These are phyloP conservation scores for Chaetops frenatus DNA, from an alignment of 2,113 vertebrate genomes.

Conservation along the genomic window DNA sequence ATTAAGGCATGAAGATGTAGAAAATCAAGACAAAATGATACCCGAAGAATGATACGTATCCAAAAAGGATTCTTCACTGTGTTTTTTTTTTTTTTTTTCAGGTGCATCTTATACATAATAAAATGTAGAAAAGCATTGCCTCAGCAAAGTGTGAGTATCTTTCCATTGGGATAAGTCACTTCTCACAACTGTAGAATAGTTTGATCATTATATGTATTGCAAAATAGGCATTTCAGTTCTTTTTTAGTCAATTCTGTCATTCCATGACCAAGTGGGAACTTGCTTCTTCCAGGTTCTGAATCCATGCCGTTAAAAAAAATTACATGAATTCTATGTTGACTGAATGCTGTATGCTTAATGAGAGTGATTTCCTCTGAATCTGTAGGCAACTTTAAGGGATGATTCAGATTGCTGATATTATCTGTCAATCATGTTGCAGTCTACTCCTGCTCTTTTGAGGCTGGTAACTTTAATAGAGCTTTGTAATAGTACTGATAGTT, in stretches of 20 bases:
- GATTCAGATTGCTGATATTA: background rate
- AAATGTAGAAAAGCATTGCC: background rate
- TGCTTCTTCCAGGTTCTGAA: background rate
- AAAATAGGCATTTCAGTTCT: background rate
- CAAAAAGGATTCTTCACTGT: background rate
- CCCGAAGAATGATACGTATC: fast-evolving
- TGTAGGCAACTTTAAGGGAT: background rate
- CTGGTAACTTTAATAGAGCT: background rate
- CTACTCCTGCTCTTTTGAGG: background rate
- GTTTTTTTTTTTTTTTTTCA: background rate
- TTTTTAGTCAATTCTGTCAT: background rate
- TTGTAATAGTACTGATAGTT: background rate
- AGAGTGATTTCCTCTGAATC: background rate
- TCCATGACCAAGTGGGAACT: background rate
- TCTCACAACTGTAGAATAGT: background rate
- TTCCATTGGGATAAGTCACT: background rate
- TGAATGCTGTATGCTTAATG: background rate
- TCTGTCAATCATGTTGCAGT: background rate
- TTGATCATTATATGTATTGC: background rate
- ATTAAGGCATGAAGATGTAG: background rate
- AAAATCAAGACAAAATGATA: background rate
- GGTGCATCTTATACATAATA: background rate
- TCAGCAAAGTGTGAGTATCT: background rate
- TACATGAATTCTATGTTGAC: background rate
- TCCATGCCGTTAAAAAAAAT: background rate